Conservation (phyloP, 2,888 invertebrate genomes). For the Malthinus flaveolus region DNA sequence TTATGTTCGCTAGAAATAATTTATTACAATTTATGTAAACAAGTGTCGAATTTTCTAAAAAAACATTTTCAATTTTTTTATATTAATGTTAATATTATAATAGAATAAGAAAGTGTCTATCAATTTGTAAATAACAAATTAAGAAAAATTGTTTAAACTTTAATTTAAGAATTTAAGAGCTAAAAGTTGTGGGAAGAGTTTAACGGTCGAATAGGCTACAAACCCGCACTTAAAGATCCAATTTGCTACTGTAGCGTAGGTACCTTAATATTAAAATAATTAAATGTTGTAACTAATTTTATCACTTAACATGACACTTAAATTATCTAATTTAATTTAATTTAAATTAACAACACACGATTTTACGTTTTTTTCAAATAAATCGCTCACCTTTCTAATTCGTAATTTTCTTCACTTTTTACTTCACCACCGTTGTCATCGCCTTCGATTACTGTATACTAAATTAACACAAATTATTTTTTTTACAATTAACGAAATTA, state of each 20-base stretch:
- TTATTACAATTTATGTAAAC: conserved; percentile 4
- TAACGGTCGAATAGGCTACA: background rate
- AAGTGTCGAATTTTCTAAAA: background rate
- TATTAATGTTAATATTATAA: background rate
- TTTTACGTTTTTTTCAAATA: background rate
- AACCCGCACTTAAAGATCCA: background rate
- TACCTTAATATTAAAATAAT: background rate
- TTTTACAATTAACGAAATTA: background rate
- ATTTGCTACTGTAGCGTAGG: background rate
- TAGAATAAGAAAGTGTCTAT: background rate
- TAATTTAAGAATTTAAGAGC: background rate
- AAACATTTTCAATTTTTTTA: background rate
- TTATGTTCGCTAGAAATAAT: background rate
- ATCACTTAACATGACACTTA: no score
- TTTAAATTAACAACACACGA: background rate
- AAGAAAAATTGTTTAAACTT: background rate
- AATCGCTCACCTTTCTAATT: conserved; percentile 3
- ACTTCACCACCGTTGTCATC: background rate
- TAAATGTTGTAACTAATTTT: no score
- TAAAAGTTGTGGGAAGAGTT: background rate
- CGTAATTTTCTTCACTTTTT: background rate
- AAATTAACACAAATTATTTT: conserved; percentile 1
- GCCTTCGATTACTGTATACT: background rate
- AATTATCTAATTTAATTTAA: background rate
- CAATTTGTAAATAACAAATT: background rate